Evolutionary conservation across 2,888 invertebrate genomes (phyloP).

Genomic region (Ichneumoninae sp.): DNA sequence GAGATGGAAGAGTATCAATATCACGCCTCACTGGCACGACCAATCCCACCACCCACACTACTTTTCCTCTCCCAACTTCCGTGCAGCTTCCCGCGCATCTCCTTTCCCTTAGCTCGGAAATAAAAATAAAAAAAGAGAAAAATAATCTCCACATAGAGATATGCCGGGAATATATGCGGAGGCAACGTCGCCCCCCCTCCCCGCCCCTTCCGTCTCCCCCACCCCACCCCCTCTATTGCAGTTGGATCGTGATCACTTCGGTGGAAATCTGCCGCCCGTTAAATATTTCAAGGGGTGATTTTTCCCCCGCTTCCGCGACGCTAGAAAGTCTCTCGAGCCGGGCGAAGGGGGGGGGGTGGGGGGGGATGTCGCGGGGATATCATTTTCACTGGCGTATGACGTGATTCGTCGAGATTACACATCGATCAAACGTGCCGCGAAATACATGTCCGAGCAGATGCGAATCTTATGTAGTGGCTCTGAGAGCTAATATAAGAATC

Average conservation of each 20-base stretch:
- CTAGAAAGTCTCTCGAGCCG: neutral
- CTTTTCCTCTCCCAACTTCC: slow-evolving; percentile 56
- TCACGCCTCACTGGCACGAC: slow-evolving; percentile 80
- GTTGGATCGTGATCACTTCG: slow-evolving; percentile 4
- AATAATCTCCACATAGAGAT: slow-evolving; percentile 76
- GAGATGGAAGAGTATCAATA: slow-evolving; percentile 81
- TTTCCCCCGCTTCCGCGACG: neutral
- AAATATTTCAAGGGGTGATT: slow-evolving; percentile 13
- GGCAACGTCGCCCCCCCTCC: neutral
- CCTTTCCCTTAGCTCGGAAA: slow-evolving; percentile 71
- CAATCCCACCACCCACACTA: slow-evolving; percentile 59
- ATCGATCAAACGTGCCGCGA: slow-evolving; percentile 4
- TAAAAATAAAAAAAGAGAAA: slow-evolving; percentile 67
- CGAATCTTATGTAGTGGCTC: neutral
- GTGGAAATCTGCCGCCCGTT: slow-evolving; percentile 11
- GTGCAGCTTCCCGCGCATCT: slow-evolving; percentile 45
- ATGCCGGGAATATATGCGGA: neutral
- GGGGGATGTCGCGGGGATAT: neutral
- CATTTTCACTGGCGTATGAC: slow-evolving; percentile 21
- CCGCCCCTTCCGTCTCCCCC: neutral
- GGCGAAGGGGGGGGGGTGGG: neutral
- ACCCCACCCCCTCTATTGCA: neutral
- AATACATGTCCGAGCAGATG: slow-evolving; percentile 4
- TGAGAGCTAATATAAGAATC: slow-evolving; percentile 8
- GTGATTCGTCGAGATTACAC: slow-evolving; percentile 25